Conservation (phyloP, 2,113 vertebrate species). For the Bettongia penicillata region DNA sequence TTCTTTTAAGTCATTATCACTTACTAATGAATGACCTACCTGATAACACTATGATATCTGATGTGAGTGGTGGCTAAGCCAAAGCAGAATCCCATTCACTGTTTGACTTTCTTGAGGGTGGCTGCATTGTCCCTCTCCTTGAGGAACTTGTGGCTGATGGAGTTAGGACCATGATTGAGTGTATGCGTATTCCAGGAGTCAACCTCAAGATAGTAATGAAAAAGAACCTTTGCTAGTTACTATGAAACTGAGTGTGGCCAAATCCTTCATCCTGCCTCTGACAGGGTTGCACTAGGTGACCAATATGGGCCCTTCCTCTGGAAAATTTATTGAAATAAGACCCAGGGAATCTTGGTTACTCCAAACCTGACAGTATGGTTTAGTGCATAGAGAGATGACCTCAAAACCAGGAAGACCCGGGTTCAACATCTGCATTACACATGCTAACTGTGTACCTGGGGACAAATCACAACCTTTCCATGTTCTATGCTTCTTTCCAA, state of each 20-base stretch:
- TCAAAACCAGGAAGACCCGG: background rate
- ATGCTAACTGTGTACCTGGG: background rate
- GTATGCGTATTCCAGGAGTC: too few relatives aligned
- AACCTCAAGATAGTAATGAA: background rate
- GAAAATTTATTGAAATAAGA: background rate
- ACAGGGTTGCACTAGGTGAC: background rate
- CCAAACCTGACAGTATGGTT: background rate
- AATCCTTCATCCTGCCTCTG: background rate
- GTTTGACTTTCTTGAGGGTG: background rate
- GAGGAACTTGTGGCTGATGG: background rate
- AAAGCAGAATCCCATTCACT: background rate
- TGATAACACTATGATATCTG: background rate
- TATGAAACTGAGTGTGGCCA: background rate
- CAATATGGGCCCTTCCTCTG: background rate
- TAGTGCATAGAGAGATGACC: background rate
- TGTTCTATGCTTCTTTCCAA: background rate
- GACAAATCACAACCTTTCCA: background rate
- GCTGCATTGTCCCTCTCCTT: background rate
- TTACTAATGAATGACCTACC: background rate
- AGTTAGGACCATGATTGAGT: background rate
- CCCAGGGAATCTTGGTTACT: background rate
- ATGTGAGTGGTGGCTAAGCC: background rate
- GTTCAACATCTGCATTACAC: background rate
- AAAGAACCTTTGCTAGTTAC: background rate
- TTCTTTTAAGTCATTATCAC: background rate